Evolutionary conservation across 1,140 invertebrate species (phyloP), one percentile per base, ranked within the genome.

Genomic region (Amyelois transitella): DNA sequence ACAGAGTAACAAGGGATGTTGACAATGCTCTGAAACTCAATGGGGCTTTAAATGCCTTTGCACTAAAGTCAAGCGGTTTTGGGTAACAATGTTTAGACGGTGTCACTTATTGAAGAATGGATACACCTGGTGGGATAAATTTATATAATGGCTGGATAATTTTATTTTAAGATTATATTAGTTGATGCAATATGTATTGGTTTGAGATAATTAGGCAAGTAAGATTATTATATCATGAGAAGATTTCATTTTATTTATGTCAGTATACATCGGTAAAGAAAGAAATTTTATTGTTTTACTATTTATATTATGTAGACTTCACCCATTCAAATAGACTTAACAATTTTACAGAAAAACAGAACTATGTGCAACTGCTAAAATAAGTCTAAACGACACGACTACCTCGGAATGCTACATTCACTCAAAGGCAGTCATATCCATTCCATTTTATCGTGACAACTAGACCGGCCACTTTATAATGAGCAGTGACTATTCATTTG

Each of bases 401-500:
- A 14, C 12, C n/a, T 38, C 14, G 4, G 50, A 45, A 45, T 32
- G 43, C 19, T 45, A 57, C 49, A 18, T 57, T 51, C 55, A 32
- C 49, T 52, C 1, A 57, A 24, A 51, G 18, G 20, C 21, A n/a
- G 28, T 57, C 48, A 21, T 51, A 51, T 45, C 21, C 22, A 51
- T 50, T 51, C 32, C n/a, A 12, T 51, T 48, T 51, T 21, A 57
- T 32, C 55, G 43, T 22, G 49, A 57, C 49, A 51, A 57, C 55
- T 52, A 24, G 32, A 51, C 49, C 49, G 44, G 59, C 51, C 55
- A 66, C 47, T 66, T 55, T 50, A 60, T 65, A 73, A 73, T 67
- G 65, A 70, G 62, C 52, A 68, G 63, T 60, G 64, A 75, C 57
- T 66, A 69, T 71, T 75, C 66, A 68, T 71, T 70, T 51, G 65